These are phyloP conservation scores for Triplophysa bombifrons DNA, from an alignment of 2,797 vertebrate species.

Conservation along the genomic window DNA sequence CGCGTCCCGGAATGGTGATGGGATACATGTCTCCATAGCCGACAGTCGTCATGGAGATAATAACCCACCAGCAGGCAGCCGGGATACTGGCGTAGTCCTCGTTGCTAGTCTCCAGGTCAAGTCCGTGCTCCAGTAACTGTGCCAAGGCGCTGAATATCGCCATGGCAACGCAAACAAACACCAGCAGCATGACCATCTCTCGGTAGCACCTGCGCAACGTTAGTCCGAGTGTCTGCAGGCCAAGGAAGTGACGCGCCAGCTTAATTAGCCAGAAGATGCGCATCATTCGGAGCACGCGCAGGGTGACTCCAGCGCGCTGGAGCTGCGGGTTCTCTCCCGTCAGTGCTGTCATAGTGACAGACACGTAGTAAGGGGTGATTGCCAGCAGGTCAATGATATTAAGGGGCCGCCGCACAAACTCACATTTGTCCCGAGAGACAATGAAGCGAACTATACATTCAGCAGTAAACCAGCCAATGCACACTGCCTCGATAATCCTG, in stretches of 20 bases:
- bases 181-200: constrained; percentile 98
- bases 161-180: constrained; percentile 98
- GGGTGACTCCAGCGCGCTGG: constrained; percentile 91
- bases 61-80: constrained; percentile 99
- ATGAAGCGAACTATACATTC: constrained; percentile 97
- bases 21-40: constrained; percentile 99
- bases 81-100: constrained; percentile 97
- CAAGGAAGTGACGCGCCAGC: constrained; percentile 96
- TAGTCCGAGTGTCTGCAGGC: constrained; percentile 96
- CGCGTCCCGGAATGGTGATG: constrained; percentile 91
- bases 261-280: constrained; percentile 99
- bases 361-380: constrained; percentile 97
- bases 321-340: constrained; percentile 92
- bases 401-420: constrained; percentile 93
- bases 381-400: constrained; percentile 97
- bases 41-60: constrained; percentile 99
- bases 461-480: constrained; percentile 99
- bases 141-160: constrained; percentile 98
- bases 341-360: constrained; percentile 86
- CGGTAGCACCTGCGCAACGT: constrained; percentile 95
- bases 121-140: constrained; percentile 94
- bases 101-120: constrained; percentile 90
- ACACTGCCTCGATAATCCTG: constrained; percentile 98
- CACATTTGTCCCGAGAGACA: constrained; percentile 94
- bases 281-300: constrained; percentile 97